These are phyloP conservation scores for Hafferia zeledoni DNA, from an alignment of 2,797 vertebrate genomes.

Conservation along the genomic window DNA sequence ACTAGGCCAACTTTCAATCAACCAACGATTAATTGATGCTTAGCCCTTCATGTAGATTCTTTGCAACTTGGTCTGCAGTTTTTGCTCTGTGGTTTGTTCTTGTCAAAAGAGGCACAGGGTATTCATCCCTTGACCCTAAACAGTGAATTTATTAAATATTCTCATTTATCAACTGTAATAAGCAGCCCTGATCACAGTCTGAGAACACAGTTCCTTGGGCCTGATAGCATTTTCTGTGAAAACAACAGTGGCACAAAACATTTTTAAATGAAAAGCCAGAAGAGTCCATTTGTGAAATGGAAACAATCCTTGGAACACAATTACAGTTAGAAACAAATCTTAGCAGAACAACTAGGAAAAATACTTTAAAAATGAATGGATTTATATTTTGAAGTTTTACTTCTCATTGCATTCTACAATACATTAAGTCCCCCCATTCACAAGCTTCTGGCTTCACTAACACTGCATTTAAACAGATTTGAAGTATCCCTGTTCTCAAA, in stretches of 20 bases:
- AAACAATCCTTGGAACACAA: not conserved
- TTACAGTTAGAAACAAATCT: constrained; percentile 1
- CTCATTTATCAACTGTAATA: not conserved
- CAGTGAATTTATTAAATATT: not conserved
- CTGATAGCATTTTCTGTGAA: not conserved
- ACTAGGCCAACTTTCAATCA: not conserved
- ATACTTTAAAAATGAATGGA: constrained; percentile 8
- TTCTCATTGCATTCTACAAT: not conserved
- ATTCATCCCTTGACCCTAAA: not conserved
- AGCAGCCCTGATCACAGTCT: not conserved
- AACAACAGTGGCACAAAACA: not conserved
- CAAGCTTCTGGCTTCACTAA: constrained; percentile 9
- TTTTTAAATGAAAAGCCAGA: constrained; percentile 20
- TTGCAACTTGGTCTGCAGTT: not conserved
- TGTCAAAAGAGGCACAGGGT: not conserved
- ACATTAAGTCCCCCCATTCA: not conserved
- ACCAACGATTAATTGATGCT: not conserved
- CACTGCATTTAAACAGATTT: constrained; percentile 27
- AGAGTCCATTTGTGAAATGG: not conserved
- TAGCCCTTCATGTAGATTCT: not conserved
- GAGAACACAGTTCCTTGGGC: not conserved
- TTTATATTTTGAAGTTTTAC: constrained; percentile 8
- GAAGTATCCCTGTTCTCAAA: constrained; percentile 14
- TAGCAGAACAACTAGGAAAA: not conserved
- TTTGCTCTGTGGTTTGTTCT: not conserved